These are phyloP conservation scores for Aurelia coerulea DNA, from an alignment of 30 jellyfish, hydroid and myxozoan genomes.

Conservation along the genomic window DNA sequence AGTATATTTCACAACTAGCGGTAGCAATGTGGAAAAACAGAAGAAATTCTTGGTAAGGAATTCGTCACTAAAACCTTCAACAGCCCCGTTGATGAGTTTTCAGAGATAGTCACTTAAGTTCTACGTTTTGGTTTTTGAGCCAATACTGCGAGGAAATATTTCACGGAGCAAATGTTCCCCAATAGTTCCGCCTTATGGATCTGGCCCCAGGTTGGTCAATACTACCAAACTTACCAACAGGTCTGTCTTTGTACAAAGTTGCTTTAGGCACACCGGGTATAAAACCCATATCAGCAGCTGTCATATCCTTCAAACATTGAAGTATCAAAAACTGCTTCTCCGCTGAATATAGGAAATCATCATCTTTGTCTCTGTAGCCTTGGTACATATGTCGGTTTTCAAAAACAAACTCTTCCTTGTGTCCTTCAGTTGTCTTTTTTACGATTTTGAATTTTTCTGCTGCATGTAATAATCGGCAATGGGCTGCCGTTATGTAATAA, in stretches of 20 bases:
- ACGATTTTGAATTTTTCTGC: slow-evolving; percentile 84
- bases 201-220: too few species aligned
- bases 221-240: slow-evolving; percentile 74
- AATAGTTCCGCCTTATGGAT: too few species aligned
- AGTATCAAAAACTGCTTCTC: slow-evolving; percentile 82
- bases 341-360: slow-evolving; percentile 66
- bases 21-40: too few species aligned
- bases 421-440: slow-evolving; percentile 73
- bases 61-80: too few species aligned
- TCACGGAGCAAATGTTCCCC: too few species aligned
- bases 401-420: slow-evolving; percentile 53
- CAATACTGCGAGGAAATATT: too few species aligned
- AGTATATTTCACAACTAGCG: too few species aligned
- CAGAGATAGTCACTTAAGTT: too few species aligned
- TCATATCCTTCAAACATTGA: slow-evolving; percentile 63
- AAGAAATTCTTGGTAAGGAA: too few species aligned
- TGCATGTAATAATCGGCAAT: slow-evolving; percentile 65
- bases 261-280: slow-evolving; percentile 86
- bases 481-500: slow-evolving; percentile 73
- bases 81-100: too few species aligned
- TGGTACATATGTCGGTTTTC: slow-evolving; percentile 66
- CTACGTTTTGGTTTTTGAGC: too few species aligned
- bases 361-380: slow-evolving; percentile 72
- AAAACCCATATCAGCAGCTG: slow-evolving; percentile 55
- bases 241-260: slow-evolving; percentile 84